Conservation (phyloP, 2,113 vertebrate genomes). For the Psephotus haematonotus region DNA sequence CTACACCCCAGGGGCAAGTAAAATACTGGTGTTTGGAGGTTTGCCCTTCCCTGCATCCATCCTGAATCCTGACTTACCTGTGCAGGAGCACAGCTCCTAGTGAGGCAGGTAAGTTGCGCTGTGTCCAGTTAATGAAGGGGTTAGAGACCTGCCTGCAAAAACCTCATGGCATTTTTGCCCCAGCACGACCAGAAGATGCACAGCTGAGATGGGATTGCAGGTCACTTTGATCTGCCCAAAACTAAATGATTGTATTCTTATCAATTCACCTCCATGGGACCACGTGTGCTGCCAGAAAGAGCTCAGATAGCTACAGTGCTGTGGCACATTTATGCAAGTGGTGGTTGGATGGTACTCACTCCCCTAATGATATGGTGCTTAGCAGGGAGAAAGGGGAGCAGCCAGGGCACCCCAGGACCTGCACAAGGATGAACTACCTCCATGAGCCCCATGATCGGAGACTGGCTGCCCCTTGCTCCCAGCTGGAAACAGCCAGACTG, state of each 20-base stretch:
- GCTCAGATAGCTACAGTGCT: not conserved
- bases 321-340: not conserved
- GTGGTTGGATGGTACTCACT: not conserved
- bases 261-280: not conserved
- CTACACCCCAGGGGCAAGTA: not conserved
- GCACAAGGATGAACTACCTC: not conserved
- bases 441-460: fast-evolving
- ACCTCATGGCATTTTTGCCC: not conserved
- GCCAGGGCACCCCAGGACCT: not conserved
- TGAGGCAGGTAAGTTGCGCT: not conserved
- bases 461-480: not conserved
- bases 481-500: not conserved
- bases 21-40: not conserved
- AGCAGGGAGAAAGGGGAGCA: not conserved
- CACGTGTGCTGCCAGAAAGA: not conserved
- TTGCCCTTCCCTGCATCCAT: not conserved
- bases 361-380: not conserved
- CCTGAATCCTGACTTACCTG: not conserved
- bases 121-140: fast-evolving
- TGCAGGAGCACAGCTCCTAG: not conserved
- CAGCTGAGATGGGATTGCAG: not conserved
- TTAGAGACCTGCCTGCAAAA: not conserved
- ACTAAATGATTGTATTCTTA: not conserved
- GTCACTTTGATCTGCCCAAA: not conserved
- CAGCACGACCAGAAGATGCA: not conserved